These are phyloP conservation scores for Crax fasciolata DNA, from an alignment of 2,797 vertebrate genomes.

Conservation along the genomic window DNA sequence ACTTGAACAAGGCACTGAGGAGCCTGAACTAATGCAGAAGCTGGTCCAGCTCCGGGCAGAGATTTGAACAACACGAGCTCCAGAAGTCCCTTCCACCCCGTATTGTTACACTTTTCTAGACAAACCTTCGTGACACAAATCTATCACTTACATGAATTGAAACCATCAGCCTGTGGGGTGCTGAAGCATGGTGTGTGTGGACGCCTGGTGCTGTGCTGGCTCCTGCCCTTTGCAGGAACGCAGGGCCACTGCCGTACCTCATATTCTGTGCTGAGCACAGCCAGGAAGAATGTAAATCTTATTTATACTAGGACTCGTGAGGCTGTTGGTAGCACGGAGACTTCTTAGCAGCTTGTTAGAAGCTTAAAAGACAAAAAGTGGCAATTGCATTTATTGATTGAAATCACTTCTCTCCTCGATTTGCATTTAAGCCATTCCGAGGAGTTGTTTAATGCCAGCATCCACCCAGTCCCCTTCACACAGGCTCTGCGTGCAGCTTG, in stretches of 20 bases:
- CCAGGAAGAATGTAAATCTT: not conserved
- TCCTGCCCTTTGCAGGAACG: not conserved
- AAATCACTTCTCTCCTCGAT: not conserved
- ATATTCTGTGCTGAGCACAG: not conserved
- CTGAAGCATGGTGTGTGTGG: fast-evolving
- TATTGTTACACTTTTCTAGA: not conserved
- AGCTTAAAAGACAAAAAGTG: not conserved
- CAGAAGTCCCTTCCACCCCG: not conserved
- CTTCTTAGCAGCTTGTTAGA: not conserved
- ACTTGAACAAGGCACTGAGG: not conserved
- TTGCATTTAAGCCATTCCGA: not conserved
- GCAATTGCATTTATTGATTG: not conserved
- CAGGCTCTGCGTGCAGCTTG: not conserved
- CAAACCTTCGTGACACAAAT: not conserved
- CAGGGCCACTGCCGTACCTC: not conserved
- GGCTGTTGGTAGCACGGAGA: not conserved
- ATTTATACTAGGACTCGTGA: not conserved
- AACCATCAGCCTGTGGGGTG: not conserved
- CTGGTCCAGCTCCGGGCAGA: fast-evolving
- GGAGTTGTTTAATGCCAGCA: not conserved
- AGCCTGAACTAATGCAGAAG: not conserved
- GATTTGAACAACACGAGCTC: not conserved
- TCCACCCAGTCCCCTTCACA: not conserved
- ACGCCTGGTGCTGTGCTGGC: fast-evolving
- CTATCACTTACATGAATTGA: not conserved